phyloP scores from a whole-genome alignment of 2,888 invertebrate species.

The Seladonia tumulorum region DNA sequence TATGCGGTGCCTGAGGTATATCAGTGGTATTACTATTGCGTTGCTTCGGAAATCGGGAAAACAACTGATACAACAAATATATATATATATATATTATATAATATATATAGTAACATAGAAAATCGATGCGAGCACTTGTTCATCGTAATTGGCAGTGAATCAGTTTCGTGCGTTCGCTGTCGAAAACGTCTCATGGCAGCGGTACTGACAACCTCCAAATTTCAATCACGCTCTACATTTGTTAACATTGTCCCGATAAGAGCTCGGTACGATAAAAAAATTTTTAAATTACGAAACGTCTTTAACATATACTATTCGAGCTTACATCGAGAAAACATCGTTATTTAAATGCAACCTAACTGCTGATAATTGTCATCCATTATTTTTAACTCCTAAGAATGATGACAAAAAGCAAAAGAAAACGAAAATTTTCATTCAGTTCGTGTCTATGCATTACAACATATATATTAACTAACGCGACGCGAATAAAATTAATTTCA shows the following conservation, averaged over 20 bases:
- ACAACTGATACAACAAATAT: constrained; percentile 33
- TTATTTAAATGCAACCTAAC: not conserved
- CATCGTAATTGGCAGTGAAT: constrained; percentile 39
- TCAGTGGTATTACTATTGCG: constrained; percentile 73
- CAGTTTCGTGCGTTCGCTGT: constrained; percentile 1
- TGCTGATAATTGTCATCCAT: not conserved
- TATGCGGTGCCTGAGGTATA: constrained; percentile 71
- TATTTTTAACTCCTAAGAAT: too few relatives aligned
- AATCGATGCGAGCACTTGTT: constrained; percentile 43
- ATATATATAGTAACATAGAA: constrained; percentile 23
- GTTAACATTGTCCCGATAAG: not conserved
- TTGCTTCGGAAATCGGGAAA: constrained; percentile 38
- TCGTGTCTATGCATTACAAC: too few relatives aligned
- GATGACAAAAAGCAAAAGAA: too few relatives aligned
- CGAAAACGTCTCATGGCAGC: not conserved
- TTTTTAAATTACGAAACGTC: not conserved
- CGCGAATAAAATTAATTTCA: not conserved
- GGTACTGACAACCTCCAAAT: not conserved
- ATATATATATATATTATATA: constrained; percentile 1
- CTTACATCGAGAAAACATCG: too few relatives aligned
- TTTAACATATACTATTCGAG: not conserved
- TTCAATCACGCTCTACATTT: too few relatives aligned
- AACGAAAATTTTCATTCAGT: too few relatives aligned
- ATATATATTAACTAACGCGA: too few relatives aligned
- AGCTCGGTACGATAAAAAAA: not conserved